Percentiles rank a stretch among this genome's conserved stretches.
phyloP scores from a whole-genome alignment of 1,140 invertebrate species.

The Plutomurus gul region DNA sequence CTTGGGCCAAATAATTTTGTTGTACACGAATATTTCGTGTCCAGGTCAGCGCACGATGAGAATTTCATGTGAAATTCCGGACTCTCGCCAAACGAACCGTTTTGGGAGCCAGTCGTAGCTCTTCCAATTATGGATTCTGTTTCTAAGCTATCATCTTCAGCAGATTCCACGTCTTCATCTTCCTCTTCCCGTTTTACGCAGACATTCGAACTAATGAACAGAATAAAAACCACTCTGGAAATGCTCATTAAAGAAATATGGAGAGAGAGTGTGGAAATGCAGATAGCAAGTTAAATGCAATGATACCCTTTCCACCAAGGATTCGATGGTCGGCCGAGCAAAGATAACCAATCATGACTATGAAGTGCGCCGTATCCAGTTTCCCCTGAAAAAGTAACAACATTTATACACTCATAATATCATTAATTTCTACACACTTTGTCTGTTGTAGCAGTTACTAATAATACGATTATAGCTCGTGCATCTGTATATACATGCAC shows the following conservation, averaged over 20 bases:
- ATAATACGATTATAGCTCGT: too few relatives aligned
- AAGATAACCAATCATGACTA: background rate
- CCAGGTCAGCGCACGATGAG: conserved; percentile 62
- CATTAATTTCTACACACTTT: too few relatives aligned
- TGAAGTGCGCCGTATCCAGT: background rate
- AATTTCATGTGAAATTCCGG: conserved; percentile 55
- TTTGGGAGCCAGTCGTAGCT: conserved; percentile 41
- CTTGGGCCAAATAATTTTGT: conserved; percentile 54
- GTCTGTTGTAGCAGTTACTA: too few relatives aligned
- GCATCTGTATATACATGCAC: too few relatives aligned
- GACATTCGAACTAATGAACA: too few relatives aligned
- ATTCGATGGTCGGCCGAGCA: background rate
- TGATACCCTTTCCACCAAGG: conserved; percentile 53
- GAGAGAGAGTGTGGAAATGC: background rate
- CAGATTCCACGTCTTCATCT: conserved; percentile 53
- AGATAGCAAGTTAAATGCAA: too few relatives aligned
- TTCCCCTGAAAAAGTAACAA: background rate
- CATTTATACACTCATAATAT: too few relatives aligned
- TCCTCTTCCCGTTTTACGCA: conserved; percentile 61
- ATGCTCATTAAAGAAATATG: background rate
- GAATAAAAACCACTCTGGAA: too few relatives aligned
- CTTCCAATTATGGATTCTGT: background rate
- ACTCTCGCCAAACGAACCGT: background rate
- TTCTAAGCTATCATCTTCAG: background rate
- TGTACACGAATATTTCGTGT: conserved; percentile 64